Evolutionary conservation across 2,888 invertebrate species (phyloP).

Genomic region (Cosmopolites sordidus): DNA sequence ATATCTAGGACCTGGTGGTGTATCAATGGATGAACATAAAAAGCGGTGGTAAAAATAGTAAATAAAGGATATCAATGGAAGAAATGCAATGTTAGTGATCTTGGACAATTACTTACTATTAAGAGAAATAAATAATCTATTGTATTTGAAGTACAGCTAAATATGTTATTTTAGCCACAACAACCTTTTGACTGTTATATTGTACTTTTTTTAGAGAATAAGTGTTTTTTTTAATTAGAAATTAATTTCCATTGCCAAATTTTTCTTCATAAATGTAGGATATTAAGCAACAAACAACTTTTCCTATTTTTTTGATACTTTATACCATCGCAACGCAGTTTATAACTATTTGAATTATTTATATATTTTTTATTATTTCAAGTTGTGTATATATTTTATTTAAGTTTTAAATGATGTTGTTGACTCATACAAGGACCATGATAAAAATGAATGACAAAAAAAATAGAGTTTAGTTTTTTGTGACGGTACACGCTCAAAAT

Average conservation of each 20-base stretch:
- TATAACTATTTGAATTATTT: not conserved
- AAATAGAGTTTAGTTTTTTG: slow-evolving; percentile 1
- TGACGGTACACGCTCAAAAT: slow-evolving; percentile 14
- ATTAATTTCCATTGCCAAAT: not conserved
- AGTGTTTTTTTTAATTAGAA: not conserved
- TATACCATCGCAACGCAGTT: too few species aligned
- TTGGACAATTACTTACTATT: not conserved
- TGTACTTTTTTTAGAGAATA: not conserved
- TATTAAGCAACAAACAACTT: too few species aligned
- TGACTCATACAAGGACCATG: not conserved
- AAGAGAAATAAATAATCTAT: not conserved
- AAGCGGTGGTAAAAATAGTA: slow-evolving; percentile 80
- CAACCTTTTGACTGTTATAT: not conserved
- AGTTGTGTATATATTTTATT: slow-evolving; percentile 1
- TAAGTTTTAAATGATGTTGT: not conserved
- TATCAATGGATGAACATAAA: slow-evolving; percentile 99
- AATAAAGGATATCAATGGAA: not conserved
- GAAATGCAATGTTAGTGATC: not conserved
- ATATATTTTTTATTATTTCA: not conserved
- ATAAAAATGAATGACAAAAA: not conserved
- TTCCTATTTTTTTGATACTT: too few species aligned
- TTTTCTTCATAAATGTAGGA: not conserved
- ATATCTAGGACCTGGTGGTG: slow-evolving; percentile 95
- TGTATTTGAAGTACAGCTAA: not conserved
- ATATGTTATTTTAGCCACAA: not conserved